These are phyloP conservation scores for Hormaphis cornu DNA, from an alignment of 1,140 invertebrate genomes.

Conservation along the genomic window DNA sequence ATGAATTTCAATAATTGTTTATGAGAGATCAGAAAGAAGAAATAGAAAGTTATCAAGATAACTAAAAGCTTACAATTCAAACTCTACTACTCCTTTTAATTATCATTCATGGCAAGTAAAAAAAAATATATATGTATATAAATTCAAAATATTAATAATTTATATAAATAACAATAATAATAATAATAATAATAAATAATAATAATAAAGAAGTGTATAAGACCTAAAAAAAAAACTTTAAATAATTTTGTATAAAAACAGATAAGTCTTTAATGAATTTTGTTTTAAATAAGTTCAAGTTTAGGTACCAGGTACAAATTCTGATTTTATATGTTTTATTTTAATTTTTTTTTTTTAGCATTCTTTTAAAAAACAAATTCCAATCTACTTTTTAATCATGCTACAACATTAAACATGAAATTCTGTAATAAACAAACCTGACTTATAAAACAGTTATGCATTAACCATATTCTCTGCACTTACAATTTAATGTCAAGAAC, in stretches of 20 bases:
- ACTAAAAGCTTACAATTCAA: not conserved
- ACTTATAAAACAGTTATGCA: too few relatives aligned
- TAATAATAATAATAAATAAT: not conserved
- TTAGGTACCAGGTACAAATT: too few relatives aligned
- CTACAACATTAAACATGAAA: too few relatives aligned
- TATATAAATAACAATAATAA: constrained; percentile 11
- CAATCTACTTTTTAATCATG: too few relatives aligned
- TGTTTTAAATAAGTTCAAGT: too few relatives aligned
- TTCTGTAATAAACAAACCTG: too few relatives aligned
- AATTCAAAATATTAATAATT: constrained; percentile 6
- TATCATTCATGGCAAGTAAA: not conserved
- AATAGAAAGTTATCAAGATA: not conserved
- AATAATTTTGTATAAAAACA: not conserved
- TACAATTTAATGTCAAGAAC: too few relatives aligned
- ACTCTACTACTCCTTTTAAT: not conserved
- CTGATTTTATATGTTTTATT: too few relatives aligned
- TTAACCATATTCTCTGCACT: too few relatives aligned
- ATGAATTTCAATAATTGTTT: not conserved
- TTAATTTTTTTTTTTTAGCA: too few relatives aligned
- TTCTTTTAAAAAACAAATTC: too few relatives aligned
- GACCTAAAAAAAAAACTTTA: not conserved
- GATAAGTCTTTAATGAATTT: not conserved
- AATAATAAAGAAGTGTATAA: not conserved
- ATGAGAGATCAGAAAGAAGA: constrained; percentile 21
- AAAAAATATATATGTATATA: not conserved